These are phyloP conservation scores for Drosophila sechellia DNA, from an alignment of 1,140 invertebrate species.

Conservation along the genomic window DNA sequence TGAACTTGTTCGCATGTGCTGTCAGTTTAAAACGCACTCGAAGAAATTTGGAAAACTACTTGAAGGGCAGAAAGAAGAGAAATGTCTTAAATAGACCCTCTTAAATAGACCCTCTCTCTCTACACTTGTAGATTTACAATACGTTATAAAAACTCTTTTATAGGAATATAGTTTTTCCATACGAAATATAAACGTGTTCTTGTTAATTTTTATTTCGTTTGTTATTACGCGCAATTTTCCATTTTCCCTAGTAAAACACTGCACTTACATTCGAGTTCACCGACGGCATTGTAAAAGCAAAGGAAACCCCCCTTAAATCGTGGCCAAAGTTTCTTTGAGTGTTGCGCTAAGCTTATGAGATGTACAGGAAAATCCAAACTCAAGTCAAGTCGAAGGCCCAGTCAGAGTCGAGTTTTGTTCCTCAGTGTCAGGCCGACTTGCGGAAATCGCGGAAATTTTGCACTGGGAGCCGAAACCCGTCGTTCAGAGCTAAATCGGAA, in stretches of 20 bases:
- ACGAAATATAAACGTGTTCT: too few species aligned
- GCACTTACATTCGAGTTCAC: too few species aligned
- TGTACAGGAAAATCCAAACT: conserved; percentile 37
- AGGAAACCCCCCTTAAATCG: neutral
- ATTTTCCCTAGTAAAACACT: too few species aligned
- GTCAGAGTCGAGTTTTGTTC: conserved; percentile 7
- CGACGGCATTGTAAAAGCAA: neutral
- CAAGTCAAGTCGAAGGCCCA: neutral
- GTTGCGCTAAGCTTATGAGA: conserved; percentile 21
- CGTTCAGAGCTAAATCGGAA: conserved; percentile 17
- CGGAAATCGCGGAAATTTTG: conserved; percentile 42
- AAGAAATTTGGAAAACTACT: conserved; percentile 5
- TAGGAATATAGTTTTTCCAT: too few species aligned
- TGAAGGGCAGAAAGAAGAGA: too few species aligned
- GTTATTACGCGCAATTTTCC: too few species aligned
- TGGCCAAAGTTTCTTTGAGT: conserved; percentile 9
- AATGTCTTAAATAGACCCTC: too few species aligned
- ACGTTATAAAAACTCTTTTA: too few species aligned
- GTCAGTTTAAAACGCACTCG: conserved; percentile 5
- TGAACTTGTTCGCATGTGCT: conserved; percentile 63
- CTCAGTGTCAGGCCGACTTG: neutral
- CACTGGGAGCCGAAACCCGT: neutral
- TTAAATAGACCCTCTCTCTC: too few species aligned
- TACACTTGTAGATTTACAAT: too few species aligned
- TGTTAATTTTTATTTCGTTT: too few species aligned